phyloP scores from a whole-genome alignment of 2,888 invertebrate species.

The Gari tellinella region DNA sequence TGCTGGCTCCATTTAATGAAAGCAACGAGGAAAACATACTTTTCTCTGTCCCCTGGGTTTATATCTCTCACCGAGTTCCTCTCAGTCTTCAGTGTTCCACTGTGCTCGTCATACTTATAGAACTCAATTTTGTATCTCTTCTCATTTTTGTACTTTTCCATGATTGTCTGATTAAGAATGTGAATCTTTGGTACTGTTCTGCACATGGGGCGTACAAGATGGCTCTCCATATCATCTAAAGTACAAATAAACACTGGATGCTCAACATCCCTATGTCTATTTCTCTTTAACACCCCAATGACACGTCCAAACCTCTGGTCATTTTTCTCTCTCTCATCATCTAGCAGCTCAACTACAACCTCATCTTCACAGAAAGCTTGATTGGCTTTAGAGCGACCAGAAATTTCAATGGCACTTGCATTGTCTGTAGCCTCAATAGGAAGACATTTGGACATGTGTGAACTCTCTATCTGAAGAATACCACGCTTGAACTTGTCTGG shows the following conservation, averaged over 20 bases:
- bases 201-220: slow-evolving; percentile 67
- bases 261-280: slow-evolving; percentile 36
- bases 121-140: slow-evolving; percentile 50
- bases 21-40: slow-evolving; percentile 66
- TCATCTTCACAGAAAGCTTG: slow-evolving; percentile 65
- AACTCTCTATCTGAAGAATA: slow-evolving; percentile 51
- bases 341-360: slow-evolving; percentile 63
- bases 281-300: slow-evolving; percentile 48
- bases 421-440: slow-evolving; percentile 35
- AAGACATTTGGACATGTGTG: slow-evolving; percentile 59
- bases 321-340: slow-evolving; percentile 24
- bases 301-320: slow-evolving; percentile 61
- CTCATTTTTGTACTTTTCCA: background rate
- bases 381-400: slow-evolving; percentile 64
- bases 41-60: slow-evolving; percentile 53
- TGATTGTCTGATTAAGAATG: slow-evolving; percentile 35
- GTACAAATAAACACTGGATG: slow-evolving; percentile 66
- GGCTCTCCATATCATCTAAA: slow-evolving; percentile 59
- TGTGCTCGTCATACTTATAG: slow-evolving; percentile 53
- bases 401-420: slow-evolving; percentile 56
- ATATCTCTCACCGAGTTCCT: slow-evolving; percentile 34
- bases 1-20: slow-evolving; percentile 59
- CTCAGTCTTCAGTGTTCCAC: slow-evolving; percentile 7
- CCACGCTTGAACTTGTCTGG: slow-evolving; percentile 58
- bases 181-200: slow-evolving; percentile 71